These are phyloP conservation scores for Pipistrellus pipistrellus DNA, from an alignment of 2,797 vertebrate species.

Conservation along the genomic window DNA sequence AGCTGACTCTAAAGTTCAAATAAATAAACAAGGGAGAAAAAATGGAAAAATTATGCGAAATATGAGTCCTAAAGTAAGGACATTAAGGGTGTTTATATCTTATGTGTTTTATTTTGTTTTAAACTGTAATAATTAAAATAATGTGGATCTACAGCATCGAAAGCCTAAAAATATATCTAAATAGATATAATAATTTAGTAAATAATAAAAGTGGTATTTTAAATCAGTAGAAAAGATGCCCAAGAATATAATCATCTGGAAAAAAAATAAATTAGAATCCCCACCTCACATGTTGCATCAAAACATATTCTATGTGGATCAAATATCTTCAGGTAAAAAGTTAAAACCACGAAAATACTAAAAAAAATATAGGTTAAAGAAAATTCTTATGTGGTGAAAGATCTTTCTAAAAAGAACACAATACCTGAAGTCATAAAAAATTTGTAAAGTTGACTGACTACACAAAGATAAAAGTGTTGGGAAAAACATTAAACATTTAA, in stretches of 20 bases:
- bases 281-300: background rate
- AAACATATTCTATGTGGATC: background rate
- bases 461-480: background rate
- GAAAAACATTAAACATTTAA: background rate
- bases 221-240: background rate
- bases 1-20: background rate
- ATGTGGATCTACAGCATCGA: background rate
- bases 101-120: constrained; percentile 33
- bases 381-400: background rate
- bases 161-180: constrained; percentile 1
- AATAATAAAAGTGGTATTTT: constrained; percentile 18
- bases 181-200: background rate
- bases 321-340: background rate
- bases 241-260: background rate
- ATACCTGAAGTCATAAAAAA: background rate
- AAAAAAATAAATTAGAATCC: background rate
- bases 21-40: background rate
- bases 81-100: background rate
- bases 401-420: constrained; percentile 37
- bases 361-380: background rate
- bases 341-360: background rate
- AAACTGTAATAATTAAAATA: constrained; percentile 35
- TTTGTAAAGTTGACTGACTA: background rate
- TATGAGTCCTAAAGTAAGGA: background rate
- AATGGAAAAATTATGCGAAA: background rate